These are phyloP conservation scores for Taxidea taxus DNA, from an alignment of 2,113 vertebrate genomes.

Conservation along the genomic window DNA sequence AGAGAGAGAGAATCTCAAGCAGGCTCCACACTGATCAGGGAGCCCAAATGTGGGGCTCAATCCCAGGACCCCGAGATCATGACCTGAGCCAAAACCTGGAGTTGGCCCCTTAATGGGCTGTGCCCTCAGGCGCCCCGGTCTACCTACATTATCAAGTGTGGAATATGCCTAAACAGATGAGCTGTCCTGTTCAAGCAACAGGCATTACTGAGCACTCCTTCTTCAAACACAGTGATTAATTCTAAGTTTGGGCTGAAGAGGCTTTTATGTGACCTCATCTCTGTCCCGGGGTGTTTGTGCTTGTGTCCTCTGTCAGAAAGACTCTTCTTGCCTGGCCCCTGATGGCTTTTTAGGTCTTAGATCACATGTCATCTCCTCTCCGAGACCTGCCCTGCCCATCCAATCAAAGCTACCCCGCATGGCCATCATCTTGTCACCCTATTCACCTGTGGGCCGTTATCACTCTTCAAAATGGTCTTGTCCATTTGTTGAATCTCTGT, in stretches of 20 bases:
- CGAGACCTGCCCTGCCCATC: not conserved
- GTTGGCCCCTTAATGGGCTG: not conserved
- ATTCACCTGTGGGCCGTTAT: not conserved
- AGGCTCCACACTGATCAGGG: not conserved
- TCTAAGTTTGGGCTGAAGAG: not conserved
- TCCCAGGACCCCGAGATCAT: not conserved
- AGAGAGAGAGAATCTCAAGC: not conserved
- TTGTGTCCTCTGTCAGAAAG: not conserved
- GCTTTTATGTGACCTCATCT: not conserved
- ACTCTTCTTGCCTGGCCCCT: not conserved
- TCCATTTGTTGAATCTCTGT: not conserved
- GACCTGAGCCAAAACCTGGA: not conserved
- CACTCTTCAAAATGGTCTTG: not conserved
- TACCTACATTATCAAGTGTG: not conserved
- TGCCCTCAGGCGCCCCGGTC: not conserved
- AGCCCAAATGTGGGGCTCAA: not conserved
- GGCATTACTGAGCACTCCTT: not conserved
- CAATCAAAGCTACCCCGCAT: not conserved
- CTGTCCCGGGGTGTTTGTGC: not conserved
- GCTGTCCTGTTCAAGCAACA: not conserved
- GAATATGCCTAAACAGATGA: not conserved
- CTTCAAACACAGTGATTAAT: not conserved
- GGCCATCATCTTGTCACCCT: fast-evolving
- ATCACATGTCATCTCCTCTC: not conserved
- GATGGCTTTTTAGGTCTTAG: not conserved